phyloP scores from a whole-genome alignment of 1,140 invertebrate genomes.

The Lucilia cuprina region DNA sequence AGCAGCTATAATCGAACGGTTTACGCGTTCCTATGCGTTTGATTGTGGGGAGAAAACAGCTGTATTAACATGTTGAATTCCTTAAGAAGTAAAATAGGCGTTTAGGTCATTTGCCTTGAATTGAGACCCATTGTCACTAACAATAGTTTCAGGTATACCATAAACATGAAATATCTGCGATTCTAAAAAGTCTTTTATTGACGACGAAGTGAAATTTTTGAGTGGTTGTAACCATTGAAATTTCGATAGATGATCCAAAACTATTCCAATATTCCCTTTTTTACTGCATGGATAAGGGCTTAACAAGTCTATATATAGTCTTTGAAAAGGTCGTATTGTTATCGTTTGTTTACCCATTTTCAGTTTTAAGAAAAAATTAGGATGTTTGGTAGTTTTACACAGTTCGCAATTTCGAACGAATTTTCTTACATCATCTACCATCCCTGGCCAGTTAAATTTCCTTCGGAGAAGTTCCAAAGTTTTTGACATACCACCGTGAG shows the following conservation, averaged over 20 bases:
- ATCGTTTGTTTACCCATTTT: background rate
- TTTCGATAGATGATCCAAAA: slow-evolving; percentile 2
- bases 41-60: slow-evolving; percentile 32
- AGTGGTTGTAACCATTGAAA: background rate
- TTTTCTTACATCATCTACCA: slow-evolving; percentile 6
- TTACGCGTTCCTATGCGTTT: slow-evolving; percentile 36
- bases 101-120: background rate
- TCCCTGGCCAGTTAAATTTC: no score
- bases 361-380: background rate
- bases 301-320: slow-evolving; percentile 18
- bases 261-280: background rate
- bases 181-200: background rate
- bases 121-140: slow-evolving; percentile 27
- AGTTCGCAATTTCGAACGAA: background rate
- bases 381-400: slow-evolving; percentile 7
- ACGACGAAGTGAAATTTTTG: background rate
- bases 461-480: no score
- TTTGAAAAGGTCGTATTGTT: slow-evolving; percentile 35
- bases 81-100: background rate
- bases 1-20: slow-evolving; percentile 8
- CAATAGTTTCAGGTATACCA: background rate
- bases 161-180: slow-evolving; percentile 3
- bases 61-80: background rate
- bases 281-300: slow-evolving; percentile 17
- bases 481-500: no score